Evolutionary conservation across 1,140 invertebrate genomes (phyloP), one percentile per base, ranked within the genome.

Genomic region (Pseudomyrmex sp.): DNA sequence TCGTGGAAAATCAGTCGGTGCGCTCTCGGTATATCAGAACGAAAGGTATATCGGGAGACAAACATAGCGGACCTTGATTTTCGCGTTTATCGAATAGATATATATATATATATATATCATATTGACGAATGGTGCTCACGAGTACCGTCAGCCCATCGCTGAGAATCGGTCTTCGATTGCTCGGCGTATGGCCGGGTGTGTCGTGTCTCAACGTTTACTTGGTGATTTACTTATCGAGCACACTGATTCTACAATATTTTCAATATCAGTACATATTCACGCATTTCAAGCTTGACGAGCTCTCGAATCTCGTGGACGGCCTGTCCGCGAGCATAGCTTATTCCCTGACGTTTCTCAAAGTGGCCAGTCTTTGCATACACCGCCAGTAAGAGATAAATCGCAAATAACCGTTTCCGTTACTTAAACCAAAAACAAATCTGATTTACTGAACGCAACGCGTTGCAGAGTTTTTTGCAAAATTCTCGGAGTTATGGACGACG

Each of bases 261-360:
- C 70, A 82, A 56, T 82, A 75, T 65, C 9, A 23, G 23, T 75
- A 82, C 7, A 7, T 75, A 46, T 13, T 82, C 8, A 15, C 5
- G 7, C 80, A 82, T 4, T 46, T 75, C 3, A 62, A 46, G 10
- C 13, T 63, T 3, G 48, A n/a, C 15, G 63, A 79, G 5, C 0
- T 82, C 7, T 23, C 48, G 7, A 52, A 82, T 54, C 80, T 82
- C 10, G 50, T 82, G 9, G 80, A 76, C n/a, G 4, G 59, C 3
- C 9, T 82, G 10, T 10, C 35, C n/a, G 23, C 15, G 15, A 10
- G 58, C 26, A 12, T 82, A 56, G 18, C 62, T 12, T 63, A 65
- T 7, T 75, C 13, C 44, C 62, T 82, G 20, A 74, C 35, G 3
- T n/a, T 58, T 3, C 18, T 82, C 10, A 82, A 82, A 65, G 2